A percentile compares a stretch with the other conserved stretches of the same genome.
Conservation (phyloP, 2,888 invertebrate species). For the Macrophya alboannulata region DNA sequence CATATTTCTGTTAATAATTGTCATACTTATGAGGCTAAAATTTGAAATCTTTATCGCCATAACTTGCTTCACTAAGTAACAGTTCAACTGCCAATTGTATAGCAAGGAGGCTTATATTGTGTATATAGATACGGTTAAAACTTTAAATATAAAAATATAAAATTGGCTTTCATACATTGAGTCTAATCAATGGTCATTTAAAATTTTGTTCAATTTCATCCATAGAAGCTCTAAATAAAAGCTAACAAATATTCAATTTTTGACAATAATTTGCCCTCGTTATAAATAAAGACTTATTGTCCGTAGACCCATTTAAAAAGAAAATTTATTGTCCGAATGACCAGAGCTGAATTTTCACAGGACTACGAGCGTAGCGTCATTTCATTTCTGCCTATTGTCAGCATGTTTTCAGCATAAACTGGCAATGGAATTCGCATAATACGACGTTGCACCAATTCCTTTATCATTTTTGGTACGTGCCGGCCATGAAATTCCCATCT, state of each 20-base stretch:
- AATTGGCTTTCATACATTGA: conserved; percentile 4
- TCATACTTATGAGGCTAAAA: conserved; percentile 19
- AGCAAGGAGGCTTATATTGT: conserved; percentile 6
- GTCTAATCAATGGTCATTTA: not conserved
- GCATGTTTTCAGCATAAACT: conserved; percentile 69
- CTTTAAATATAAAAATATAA: not conserved
- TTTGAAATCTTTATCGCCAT: conserved; percentile 1
- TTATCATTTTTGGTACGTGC: conserved; percentile 67
- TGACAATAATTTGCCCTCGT: not conserved
- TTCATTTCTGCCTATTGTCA: conserved; percentile 70
- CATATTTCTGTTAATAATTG: conserved; percentile 26
- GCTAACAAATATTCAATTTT: not conserved
- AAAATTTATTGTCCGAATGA: not conserved
- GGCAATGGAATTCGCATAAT: conserved; percentile 71
- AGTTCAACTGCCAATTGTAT: conserved; percentile 42
- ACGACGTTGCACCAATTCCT: conserved; percentile 66
- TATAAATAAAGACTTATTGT: conserved; percentile 29
- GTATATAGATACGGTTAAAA: conserved; percentile 15
- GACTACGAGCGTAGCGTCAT: conserved; percentile 61
- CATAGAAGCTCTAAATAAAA: not conserved
- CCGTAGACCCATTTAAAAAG: not conserved
- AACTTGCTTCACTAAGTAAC: conserved; percentile 15
- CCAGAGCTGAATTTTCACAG: not conserved
- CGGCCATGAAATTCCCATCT: conserved; percentile 75
- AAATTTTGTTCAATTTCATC: not conserved